A percentile compares a stretch with the other conserved stretches of the same genome.
Evolutionary conservation across 2,888 invertebrate genomes (phyloP).

Genomic region (Macaria liturata): DNA sequence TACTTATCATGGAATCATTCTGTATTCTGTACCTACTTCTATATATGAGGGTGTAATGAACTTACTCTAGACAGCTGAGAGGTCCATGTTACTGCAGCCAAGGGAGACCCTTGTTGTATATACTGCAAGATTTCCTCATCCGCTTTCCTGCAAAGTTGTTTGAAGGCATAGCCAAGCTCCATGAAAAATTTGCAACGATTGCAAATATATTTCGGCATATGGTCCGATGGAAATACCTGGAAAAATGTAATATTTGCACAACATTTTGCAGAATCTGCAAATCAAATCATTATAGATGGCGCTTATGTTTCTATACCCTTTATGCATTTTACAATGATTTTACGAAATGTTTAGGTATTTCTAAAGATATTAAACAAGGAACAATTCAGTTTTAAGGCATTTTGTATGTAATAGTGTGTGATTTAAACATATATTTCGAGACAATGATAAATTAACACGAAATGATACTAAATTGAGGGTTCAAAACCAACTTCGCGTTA

Average conservation of each 20-base stretch:
- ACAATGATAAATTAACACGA: too few species aligned
- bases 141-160: slow-evolving; percentile 89
- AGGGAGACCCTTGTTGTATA: slow-evolving; percentile 85
- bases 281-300: slow-evolving; percentile 38
- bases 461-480: too few species aligned
- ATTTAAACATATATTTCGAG: too few species aligned
- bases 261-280: not conserved
- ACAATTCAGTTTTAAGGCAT: too few species aligned
- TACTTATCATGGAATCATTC: too few species aligned
- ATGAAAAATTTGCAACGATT: slow-evolving; percentile 86
- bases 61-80: slow-evolving; percentile 66
- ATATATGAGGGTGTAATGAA: too few species aligned
- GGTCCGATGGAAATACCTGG: slow-evolving; percentile 86
- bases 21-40: too few species aligned
- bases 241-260: slow-evolving; percentile 23
- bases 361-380: too few species aligned
- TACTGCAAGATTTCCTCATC: slow-evolving; percentile 88
- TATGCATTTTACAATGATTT: too few species aligned
- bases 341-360: too few species aligned
- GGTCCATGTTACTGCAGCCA: slow-evolving; percentile 79
- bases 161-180: slow-evolving; percentile 88
- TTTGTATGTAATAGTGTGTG: too few species aligned
- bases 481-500: too few species aligned
- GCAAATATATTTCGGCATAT: slow-evolving; percentile 90
- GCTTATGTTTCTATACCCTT: slow-evolving; percentile 18